Evolutionary conservation across 30 jellyfish, hydroid and myxozoan species (phyloP), one percentile per base, ranked within the genome.

Genomic region (Mastigias papua): DNA sequence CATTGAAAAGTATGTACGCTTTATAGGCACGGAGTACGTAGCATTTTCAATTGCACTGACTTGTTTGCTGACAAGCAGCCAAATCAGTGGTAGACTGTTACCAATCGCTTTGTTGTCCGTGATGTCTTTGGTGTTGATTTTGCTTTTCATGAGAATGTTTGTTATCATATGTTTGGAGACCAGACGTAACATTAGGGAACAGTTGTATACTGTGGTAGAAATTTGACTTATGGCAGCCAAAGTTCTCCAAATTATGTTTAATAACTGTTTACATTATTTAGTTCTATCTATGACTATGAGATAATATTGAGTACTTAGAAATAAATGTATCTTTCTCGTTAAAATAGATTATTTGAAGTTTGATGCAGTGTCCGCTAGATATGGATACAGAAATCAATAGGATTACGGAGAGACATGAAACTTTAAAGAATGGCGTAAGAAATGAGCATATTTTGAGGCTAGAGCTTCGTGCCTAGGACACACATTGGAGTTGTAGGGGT

Each of bases 21-120:
- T 69, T 72, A 54, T 80, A 2, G 80, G 76, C 7, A 74, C 69
- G 27, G 92, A 83, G 64, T 83, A 83, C 74, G 62, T 83, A 0
- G 92, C 92, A 63, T 31, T 83, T 19, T 83, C 86, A 37, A 73
- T 69, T 21, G 92, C 86, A 2, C 11, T 83, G 80, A 70, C 92
- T n/a, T 69, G 92, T 61, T 70, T 83, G 80, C 69, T 83, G 20
- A 35, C 92, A 15, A 57, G 92, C 0, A 86, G 54, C 26, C 32
- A 84, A 42, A 32, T 20, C 0, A 83, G 71, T 37, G 86, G 25
- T 2, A 27, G 58, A 29, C 28, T 29, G 28, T 71, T 83, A 54
- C 85, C 86, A 11, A n/a, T 25, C 54, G 60, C 72, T 20, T 73
- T 83, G 69, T 72, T 83, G 34, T 83, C 86, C 23, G 13, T 83